phyloP scores from a whole-genome alignment of 2,888 invertebrate species.

The Sinohyriopsis cumingii region DNA sequence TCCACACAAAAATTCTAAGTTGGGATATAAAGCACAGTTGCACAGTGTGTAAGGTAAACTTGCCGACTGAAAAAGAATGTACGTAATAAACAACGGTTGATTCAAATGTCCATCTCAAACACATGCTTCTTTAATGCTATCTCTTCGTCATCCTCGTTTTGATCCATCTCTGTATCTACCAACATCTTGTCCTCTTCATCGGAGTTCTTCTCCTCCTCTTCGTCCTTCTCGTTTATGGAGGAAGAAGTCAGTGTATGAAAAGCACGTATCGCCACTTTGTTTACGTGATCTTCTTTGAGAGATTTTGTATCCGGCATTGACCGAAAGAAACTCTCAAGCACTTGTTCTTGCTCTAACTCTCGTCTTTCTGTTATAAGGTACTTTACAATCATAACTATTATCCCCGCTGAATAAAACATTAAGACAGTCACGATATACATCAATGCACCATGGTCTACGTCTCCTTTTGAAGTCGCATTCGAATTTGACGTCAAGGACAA shows the following conservation, averaged over 20 bases:
- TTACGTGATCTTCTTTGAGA: conserved; percentile 54
- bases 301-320: conserved; percentile 57
- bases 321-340: conserved; percentile 60
- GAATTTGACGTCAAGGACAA: too few relatives aligned
- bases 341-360: conserved; percentile 59
- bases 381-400: conserved; percentile 61
- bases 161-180: too few relatives aligned
- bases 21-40: too few relatives aligned
- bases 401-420: conserved; percentile 59
- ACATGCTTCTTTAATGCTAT: too few relatives aligned
- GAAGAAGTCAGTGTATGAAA: conserved; percentile 62
- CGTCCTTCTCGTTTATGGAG: conserved; percentile 10
- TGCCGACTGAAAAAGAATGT: too few relatives aligned
- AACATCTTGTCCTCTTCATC: too few relatives aligned
- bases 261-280: conserved; percentile 61
- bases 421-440: conserved; percentile 61
- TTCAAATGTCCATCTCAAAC: too few relatives aligned
- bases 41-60: too few relatives aligned
- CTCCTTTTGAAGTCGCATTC: conserved; percentile 7
- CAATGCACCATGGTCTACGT: conserved; percentile 57
- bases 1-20: too few relatives aligned
- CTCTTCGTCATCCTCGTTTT: too few relatives aligned
- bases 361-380: conserved; percentile 59
- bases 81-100: too few relatives aligned
- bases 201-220: too few relatives aligned